Percentiles rank a stretch among this genome's conserved stretches.
Evolutionary conservation across 2,888 invertebrate species (phyloP).

Genomic region (Leucozona laternaria): DNA sequence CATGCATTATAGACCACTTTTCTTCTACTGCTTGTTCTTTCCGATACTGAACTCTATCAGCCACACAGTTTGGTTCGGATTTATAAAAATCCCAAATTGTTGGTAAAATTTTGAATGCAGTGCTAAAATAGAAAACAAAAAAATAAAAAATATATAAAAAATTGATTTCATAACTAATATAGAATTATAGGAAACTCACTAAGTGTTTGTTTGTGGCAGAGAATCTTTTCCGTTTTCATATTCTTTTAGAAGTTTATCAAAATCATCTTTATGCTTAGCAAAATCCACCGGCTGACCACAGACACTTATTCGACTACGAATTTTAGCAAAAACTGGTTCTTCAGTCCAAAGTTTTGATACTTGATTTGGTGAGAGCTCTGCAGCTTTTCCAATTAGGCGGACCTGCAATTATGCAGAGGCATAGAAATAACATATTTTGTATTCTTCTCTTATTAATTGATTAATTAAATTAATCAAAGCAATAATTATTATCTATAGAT

Average conservation of each 20-base stretch:
- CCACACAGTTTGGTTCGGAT: slow-evolving; percentile 77
- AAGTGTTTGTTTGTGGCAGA: slow-evolving; percentile 78
- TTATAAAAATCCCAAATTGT: slow-evolving; percentile 81
- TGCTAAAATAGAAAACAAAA: slow-evolving; percentile 77
- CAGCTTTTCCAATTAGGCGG: slow-evolving; percentile 80
- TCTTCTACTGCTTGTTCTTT: slow-evolving; percentile 50
- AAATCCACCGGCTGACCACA: slow-evolving; percentile 80
- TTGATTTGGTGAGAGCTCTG: slow-evolving; percentile 77
- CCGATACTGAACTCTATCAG: slow-evolving; percentile 81
- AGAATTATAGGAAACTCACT: slow-evolving; percentile 77
- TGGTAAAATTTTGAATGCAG: slow-evolving; percentile 80
- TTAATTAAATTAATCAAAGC: no score
- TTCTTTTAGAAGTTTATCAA: slow-evolving; percentile 77
- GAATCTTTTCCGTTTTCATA: slow-evolving; percentile 73
- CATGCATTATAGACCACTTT: slow-evolving; percentile 79
- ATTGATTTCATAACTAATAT: background rate
- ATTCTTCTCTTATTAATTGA: no score
- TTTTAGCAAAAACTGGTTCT: slow-evolving; percentile 79
- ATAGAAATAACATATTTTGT: no score
- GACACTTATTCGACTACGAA: slow-evolving; percentile 80
- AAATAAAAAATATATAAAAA: background rate
- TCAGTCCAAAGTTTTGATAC: slow-evolving; percentile 79
- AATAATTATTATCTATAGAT: no score
- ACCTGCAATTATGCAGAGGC: slow-evolving; percentile 73
- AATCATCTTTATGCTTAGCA: slow-evolving; percentile 76